Evolutionary conservation across 1,140 invertebrate genomes (phyloP).

Genomic region (Ladona fulva): DNA sequence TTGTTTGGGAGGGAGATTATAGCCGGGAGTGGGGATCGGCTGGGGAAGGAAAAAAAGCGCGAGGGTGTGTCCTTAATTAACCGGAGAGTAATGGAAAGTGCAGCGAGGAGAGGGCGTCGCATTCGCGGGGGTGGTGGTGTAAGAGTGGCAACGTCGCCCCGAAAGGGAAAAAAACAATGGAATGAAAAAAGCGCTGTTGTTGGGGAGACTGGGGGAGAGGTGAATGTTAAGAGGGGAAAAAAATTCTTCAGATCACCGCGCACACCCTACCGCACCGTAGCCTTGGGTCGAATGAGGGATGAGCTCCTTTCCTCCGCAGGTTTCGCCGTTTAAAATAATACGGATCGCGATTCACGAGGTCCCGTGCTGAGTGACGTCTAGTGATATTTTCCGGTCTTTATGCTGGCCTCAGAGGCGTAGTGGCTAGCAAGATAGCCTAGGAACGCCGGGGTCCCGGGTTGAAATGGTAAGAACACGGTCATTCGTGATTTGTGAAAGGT

Average conservation of each 20-base stretch:
- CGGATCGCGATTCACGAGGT: no score
- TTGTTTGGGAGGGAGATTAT: background rate
- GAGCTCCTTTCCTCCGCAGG: no score
- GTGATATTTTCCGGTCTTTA: no score
- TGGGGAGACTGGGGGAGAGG: background rate
- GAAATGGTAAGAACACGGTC: no score
- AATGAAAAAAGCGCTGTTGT: background rate
- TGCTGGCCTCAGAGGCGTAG: no score
- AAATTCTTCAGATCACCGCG: background rate
- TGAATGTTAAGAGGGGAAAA: background rate
- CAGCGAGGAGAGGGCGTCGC: background rate
- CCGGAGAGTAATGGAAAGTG: conserved; percentile 3
- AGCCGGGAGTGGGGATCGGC: background rate
- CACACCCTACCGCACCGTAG: no score
- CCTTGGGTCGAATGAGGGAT: no score
- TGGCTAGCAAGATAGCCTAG: no score
- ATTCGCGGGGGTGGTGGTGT: background rate
- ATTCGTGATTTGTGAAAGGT: no score
- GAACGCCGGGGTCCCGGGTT: no score
- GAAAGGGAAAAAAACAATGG: background rate
- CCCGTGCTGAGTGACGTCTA: no score
- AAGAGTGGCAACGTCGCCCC: background rate
- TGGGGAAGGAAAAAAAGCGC: background rate
- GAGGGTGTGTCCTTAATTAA: conserved; percentile 8
- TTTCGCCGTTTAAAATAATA: no score